Evolutionary conservation across 2,113 vertebrate genomes (phyloP), one percentile per base, ranked within the genome.

Genomic region (Cebus imitator): DNA sequence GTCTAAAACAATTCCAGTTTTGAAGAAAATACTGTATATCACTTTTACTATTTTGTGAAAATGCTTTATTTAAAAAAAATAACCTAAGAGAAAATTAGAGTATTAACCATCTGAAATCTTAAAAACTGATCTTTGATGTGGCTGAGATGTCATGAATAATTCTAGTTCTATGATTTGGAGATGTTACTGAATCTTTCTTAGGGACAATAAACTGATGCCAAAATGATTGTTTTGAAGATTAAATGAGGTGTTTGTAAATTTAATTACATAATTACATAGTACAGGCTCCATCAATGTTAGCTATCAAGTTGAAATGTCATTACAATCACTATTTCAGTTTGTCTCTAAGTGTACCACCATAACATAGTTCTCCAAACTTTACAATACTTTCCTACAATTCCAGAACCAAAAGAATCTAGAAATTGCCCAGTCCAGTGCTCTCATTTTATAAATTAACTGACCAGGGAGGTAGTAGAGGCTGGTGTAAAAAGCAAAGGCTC

Each of bases 101-200:
- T 35, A 68, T 3, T 85, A 85, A 50, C 10, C 64, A 81, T 43
- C 52, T 78, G 50, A 95, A 94, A 85, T 96, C 83, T 97, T 68
- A 90, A 90, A 21, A 45, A 70, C 3, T 50, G 0, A 43, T 68
- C 82, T 81, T 70, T 55, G 79, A 91, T 52, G 50, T 52, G 30
- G 45, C 45, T 64, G 17, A 75, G 25, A 80, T 37, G 32, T 91
- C 80, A 90, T n/a, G 73, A 93, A 73, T 70, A 64, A 83, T 87
- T 90, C 84, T 20, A 37, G 70, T 94, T 90, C 8, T 55, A 8
- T 37, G 43, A 37, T 52, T 96, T 89, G 16, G 43, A 37, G 16
- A 61, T n/a, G 32, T 85, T 40, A 68, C 8, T 61, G 30, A 40
- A 32, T 18, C 12, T 95, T 95, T 94, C 55, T 95, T 78, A 87